Evolutionary conservation across 2,888 invertebrate genomes (phyloP), one percentile per base, ranked within the genome.

Genomic region (Eristalis intricaria): DNA sequence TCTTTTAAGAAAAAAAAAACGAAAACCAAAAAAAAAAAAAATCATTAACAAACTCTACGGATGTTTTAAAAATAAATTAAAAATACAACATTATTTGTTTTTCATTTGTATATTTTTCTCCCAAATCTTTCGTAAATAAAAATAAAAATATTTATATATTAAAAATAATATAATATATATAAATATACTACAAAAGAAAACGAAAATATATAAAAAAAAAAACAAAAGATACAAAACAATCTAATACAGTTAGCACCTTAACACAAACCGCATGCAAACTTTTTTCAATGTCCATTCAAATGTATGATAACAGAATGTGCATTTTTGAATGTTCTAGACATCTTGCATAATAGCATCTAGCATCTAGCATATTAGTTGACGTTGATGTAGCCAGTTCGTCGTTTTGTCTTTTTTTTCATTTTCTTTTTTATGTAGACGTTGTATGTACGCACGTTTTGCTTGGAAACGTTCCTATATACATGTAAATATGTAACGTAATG

Each of bases 201-300:
- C 50, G 74, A 15, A 35, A 22, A 61, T 43, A 43, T 56, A 71
- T 63, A 81, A 35, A 80, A 8, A 81, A 68, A 71, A 58, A 68
- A 71, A 82, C 70, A 64, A 66, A 69, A 32, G 43, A 82, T 66
- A 68, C 38, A 73, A 66, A 78, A 84, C 68, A 69, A 69, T 76
- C 63, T 79, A 75, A 66, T 70, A 76, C 70, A 84, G 15, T 76
- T 68, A 80, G 87, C 87, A 87, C 87, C 79, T 71, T 65, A 43
- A 87, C 87, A 87, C 87, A 68, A 83, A 80, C 22, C 71, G 87
- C 87, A 87, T 87, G 87, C 68, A 79, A 84, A 79, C 40, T 23
- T 73, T 23, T 71, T 75, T 81, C 76, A 74, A 22, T 85, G 81
- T 85, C 73, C 70, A 78, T 80, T 63, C 38, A 75, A 70, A 74